Conservation (phyloP, 2,113 vertebrate species). For the Tamias sibiricus region DNA sequence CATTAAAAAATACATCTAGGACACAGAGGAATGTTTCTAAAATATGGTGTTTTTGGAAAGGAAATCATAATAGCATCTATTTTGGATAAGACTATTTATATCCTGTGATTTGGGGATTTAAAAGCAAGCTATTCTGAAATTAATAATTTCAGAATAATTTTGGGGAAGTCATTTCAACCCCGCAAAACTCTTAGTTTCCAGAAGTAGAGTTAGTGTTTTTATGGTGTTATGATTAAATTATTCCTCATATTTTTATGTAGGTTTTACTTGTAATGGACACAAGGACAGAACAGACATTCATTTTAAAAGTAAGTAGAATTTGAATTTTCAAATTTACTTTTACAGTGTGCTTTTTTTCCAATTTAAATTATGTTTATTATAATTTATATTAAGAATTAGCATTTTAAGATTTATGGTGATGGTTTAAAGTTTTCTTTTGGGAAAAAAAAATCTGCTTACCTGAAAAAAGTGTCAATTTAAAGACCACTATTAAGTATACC, state of each 20-base stretch:
- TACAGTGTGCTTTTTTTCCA: no score
- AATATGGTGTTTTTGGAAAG: constrained; percentile 34
- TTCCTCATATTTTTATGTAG: constrained; percentile 84
- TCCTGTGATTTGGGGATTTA: constrained; percentile 18
- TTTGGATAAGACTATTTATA: constrained; percentile 18
- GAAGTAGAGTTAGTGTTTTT: constrained; percentile 20
- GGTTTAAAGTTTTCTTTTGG: neutral
- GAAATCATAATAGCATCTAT: neutral
- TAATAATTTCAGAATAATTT: no score
- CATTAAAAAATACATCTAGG: constrained; percentile 40
- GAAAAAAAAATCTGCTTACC: neutral
- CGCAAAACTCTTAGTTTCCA: neutral
- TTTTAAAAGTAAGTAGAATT: constrained; percentile 95
- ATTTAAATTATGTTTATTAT: neutral
- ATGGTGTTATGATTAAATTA: constrained; percentile 37
- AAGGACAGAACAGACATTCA: constrained; percentile 96
- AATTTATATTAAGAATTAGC: neutral
- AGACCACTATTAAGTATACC: neutral
- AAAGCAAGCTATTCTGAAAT: constrained; percentile 40
- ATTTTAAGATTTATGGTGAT: neutral
- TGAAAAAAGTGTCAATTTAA: neutral
- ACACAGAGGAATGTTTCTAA: constrained; percentile 20
- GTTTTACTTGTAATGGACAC: constrained; percentile 99
- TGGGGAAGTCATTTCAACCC: neutral
- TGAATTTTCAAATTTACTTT: constrained; percentile 53